phyloP scores from a whole-genome alignment of 2,797 vertebrate genomes.

The Fringilla coelebs region DNA sequence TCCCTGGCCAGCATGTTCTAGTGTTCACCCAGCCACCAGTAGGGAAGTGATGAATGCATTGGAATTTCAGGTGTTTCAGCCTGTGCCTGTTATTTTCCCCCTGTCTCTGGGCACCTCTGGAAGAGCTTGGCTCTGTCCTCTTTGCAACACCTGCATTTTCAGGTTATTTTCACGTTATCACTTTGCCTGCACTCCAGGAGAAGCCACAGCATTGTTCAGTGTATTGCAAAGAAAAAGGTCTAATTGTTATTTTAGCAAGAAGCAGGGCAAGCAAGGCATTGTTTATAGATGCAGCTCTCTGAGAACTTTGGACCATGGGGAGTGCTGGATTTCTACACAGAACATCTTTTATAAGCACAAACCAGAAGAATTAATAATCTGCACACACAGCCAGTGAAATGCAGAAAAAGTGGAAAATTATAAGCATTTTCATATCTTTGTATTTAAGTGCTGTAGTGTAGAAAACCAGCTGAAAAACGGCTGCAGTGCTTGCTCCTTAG shows the following conservation, averaged over 20 bases:
- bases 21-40: background rate
- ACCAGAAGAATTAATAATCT: background rate
- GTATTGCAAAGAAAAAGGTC: background rate
- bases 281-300: background rate
- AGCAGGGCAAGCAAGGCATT: accelerated
- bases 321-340: background rate
- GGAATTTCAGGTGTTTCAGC: background rate
- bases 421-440: background rate
- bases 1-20: background rate
- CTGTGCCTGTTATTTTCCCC: background rate
- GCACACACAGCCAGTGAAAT: background rate
- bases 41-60: background rate
- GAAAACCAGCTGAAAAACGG: background rate
- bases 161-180: background rate
- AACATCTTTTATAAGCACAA: background rate
- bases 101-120: background rate
- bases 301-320: background rate
- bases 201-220: background rate
- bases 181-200: background rate
- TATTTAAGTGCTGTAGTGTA: background rate
- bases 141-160: background rate
- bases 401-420: background rate
- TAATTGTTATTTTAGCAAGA: background rate
- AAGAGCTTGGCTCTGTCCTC: background rate
- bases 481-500: background rate